Conservation (phyloP, 1,140 invertebrate species). For the Ylistrum balloti region DNA sequence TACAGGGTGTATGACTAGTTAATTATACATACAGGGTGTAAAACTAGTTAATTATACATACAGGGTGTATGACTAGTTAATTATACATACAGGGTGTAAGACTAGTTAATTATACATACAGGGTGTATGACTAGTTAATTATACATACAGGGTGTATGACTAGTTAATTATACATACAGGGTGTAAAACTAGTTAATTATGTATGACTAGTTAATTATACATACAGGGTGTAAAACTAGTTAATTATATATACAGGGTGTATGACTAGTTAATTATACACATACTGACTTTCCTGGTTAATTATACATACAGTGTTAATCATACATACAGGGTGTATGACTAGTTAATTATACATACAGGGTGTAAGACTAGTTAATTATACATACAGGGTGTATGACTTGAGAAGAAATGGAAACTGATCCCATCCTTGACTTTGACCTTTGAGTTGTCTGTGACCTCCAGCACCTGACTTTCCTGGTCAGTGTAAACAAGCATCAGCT, state of each 20-base stretch:
- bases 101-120: no score
- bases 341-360: no score
- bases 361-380: background rate
- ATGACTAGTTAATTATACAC: no score
- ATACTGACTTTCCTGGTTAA: no score
- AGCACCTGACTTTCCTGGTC: conserved; percentile 68
- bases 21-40: conserved; percentile 87
- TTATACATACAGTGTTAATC: no score
- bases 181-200: conserved; percentile 77
- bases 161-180: conserved; percentile 80
- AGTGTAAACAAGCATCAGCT: conserved; percentile 68
- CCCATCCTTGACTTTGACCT: conserved; percentile 83
- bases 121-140: background rate
- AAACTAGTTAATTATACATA: conserved; percentile 85
- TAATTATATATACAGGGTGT: no score
- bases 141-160: conserved; percentile 90
- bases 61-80: no score
- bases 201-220: conserved; percentile 87
- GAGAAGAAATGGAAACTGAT: conserved; percentile 93
- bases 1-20: no score
- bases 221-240: no score
- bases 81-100: no score
- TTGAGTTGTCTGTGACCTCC: conserved; percentile 50
- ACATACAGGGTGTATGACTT: conserved; percentile 91
- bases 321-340: no score